These are phyloP conservation scores for Sphaeridia pumilis DNA, from an alignment of 2,888 invertebrate species.

Conservation along the genomic window DNA sequence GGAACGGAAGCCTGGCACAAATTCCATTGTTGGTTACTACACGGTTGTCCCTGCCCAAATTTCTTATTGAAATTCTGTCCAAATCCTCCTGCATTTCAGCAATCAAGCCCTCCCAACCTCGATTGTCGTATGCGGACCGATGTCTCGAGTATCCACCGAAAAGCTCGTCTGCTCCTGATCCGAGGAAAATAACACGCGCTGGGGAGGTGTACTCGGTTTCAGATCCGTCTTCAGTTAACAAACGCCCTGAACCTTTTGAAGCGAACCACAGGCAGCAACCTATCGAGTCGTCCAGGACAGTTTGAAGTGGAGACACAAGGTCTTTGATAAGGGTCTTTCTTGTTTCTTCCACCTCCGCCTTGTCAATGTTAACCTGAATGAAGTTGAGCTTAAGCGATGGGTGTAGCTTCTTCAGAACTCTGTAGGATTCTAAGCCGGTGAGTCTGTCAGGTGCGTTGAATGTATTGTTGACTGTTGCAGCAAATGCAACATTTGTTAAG, in stretches of 20 bases:
- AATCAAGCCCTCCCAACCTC: conserved; percentile 46
- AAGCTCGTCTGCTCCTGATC: conserved; percentile 95
- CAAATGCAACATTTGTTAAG: conserved; percentile 87
- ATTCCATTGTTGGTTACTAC: conserved; percentile 80
- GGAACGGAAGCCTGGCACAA: conserved; percentile 61
- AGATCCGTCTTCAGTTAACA: conserved; percentile 33
- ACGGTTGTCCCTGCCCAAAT: conserved; percentile 89
- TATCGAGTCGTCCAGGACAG: conserved; percentile 88
- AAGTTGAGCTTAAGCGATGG: conserved; percentile 19
- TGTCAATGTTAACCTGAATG: conserved; percentile 52
- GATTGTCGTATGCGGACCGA: conserved; percentile 31
- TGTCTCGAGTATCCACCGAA: conserved; percentile 39
- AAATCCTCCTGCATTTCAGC: conserved; percentile 65
- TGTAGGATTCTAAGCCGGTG: conserved; percentile 25
- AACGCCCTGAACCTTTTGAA: conserved; percentile 54
- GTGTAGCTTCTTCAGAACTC: conserved; percentile 17
- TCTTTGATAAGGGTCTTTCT: conserved; percentile 54
- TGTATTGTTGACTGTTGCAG: conserved; percentile 10
- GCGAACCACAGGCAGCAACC: conserved; percentile 98
- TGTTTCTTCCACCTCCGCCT: conserved; percentile 50
- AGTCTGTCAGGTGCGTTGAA: conserved; percentile 26
- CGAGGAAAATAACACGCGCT: conserved; percentile 53
- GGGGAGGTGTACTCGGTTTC: conserved; percentile 44
- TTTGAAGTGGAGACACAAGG: conserved; percentile 70
- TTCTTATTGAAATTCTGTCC: conserved; percentile 71